Percentiles rank a stretch among this genome's conserved stretches.
phyloP scores from a whole-genome alignment of 2,797 vertebrate genomes.

The Carcharodon carcharias region DNA sequence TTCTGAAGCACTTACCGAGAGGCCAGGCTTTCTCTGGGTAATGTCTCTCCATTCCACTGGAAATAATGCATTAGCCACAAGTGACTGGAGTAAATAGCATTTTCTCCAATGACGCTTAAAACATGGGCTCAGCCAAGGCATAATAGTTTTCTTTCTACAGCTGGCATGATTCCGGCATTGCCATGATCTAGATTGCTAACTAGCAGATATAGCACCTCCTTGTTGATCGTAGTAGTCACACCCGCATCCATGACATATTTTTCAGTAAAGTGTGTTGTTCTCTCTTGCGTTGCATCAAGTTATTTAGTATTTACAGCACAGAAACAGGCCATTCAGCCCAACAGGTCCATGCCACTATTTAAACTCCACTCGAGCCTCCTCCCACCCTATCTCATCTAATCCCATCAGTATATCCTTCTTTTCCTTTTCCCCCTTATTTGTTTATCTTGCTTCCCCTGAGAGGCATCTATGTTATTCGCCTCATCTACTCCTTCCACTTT shows the following conservation, averaged over 20 bases:
- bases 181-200: conserved; percentile 38
- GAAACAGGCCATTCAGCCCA: background rate
- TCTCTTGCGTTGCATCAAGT: background rate
- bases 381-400: background rate
- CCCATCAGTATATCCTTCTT: background rate
- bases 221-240: background rate
- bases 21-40: background rate
- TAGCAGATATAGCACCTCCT: background rate
- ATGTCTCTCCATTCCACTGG: conserved; percentile 20
- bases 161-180: conserved; percentile 36
- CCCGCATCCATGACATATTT: no score
- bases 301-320: background rate
- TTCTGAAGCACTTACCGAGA: background rate
- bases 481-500: background rate
- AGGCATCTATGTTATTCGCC: background rate
- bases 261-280: background rate
- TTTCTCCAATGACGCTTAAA: conserved; percentile 42
- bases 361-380: background rate
- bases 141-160: conserved; percentile 43
- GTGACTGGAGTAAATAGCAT: conserved; percentile 40
- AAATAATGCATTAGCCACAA: conserved; percentile 45
- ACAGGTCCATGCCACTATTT: background rate
- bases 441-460: background rate
- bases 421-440: background rate
- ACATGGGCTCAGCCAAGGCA: conserved; percentile 39